These are phyloP conservation scores for Eidolon dupreanum DNA, from an alignment of 2,797 vertebrate species.

Conservation along the genomic window DNA sequence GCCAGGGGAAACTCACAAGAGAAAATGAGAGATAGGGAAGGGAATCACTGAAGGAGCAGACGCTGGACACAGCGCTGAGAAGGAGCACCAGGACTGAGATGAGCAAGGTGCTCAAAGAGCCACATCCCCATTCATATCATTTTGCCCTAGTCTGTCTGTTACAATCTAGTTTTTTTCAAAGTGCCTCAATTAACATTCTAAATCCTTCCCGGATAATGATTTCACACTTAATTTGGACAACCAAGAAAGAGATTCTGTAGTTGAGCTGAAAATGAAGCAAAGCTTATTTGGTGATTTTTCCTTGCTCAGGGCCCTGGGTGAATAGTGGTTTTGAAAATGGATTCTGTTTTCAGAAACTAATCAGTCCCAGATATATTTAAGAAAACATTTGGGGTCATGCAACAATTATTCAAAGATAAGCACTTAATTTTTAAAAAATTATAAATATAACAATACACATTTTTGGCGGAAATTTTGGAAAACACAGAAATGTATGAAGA, in stretches of 20 bases:
- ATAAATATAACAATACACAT: neutral
- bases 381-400: conserved; percentile 6
- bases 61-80: fast-evolving
- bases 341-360: conserved; percentile 20
- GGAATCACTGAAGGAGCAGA: neutral
- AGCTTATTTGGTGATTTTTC: neutral
- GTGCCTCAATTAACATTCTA: neutral
- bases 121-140: neutral
- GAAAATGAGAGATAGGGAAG: neutral
- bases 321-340: neutral
- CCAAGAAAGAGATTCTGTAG: neutral
- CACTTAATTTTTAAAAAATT: neutral
- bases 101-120: too few species aligned
- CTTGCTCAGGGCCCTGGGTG: neutral
- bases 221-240: conserved; percentile 33
- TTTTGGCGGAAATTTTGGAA: neutral
- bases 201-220: neutral
- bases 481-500: neutral
- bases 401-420: conserved; percentile 2
- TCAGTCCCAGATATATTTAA: neutral
- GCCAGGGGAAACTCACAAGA: neutral
- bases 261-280: neutral
- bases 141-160: neutral
- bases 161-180: neutral
- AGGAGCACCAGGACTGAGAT: too few species aligned